Base-by-base conservation (phyloP, 2,888 invertebrate genomes). In the Apodemia duryi region DNA sequence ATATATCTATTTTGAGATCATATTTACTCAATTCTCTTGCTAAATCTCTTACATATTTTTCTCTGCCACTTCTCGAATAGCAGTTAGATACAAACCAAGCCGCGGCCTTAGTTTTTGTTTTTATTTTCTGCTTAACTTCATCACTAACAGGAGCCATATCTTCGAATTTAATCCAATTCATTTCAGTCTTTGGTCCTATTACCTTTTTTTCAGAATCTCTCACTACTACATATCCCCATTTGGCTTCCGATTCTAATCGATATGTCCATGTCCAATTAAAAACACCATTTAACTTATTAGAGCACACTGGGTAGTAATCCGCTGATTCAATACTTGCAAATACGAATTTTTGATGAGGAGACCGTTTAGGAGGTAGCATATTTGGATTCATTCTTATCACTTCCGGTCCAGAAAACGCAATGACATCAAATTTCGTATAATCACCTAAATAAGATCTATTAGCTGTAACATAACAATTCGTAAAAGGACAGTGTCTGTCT, bases 261-360 rank as follows among this genome's bases (percentile, higher is more conserved):
- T 78, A 85, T 0, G 84, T 82, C 84, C 83, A 85, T 1, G 84
- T 83, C 77, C 83, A 82, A 65, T 85, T 85, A 61, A 84, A 86
- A 41, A 73, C 79, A 6, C 73, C 72, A 38, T 85, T 71, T 4
- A 75, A 76, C 46, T 63, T 71, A 2, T 72, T 66, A 0, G 77
- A 68, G 61, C 79, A 80, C 0, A 78, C 68, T 0, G 82, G 81
- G 66, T 81, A 83, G 57, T 83, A 75, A 10, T 78, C 78, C 1
- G 83, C 70, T 0, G 86, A 84, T 71, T 85, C 85, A 60, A 78
- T 78, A 4, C 73, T 77, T 0, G 76, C 77, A 66, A 82, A 84
- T 0, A 81, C 77, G 60, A 78, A 87, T 67, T 79, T 83, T 63
- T 86, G 86, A 41, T 77, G 70, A 1, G 72, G 67, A 0, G 74